Base-by-base conservation (phyloP, 2,888 invertebrate genomes). In the Graphium colonna region DNA sequence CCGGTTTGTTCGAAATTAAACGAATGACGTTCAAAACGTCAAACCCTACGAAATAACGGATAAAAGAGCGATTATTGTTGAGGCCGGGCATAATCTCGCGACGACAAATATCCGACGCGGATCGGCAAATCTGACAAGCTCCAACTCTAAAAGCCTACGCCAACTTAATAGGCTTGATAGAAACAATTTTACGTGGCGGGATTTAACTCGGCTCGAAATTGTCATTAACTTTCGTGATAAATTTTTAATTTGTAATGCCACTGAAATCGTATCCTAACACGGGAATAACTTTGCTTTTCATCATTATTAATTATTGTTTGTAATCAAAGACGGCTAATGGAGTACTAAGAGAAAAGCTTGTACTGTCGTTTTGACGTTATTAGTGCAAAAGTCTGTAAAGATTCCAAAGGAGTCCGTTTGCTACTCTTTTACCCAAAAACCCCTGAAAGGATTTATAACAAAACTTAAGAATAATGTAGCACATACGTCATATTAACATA, bases 41-140 rank as follows among this genome's bases (percentile, higher is more conserved):
- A 40, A 40, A 13, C 8, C 17, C 17, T 15, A 7, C 7, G 15
- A 16, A 40, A 17, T 31, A 33, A 33, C 28, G 16, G 3, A 31
- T 41, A 31, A 41, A 49, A 46, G 33, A 46, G 18, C 31, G 52
- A 36, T 52, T 52, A 46, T 26, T 33, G 17, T n/a, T 21, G 7
- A 48, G 18, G 28, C 17, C 17, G 36, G 43, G 38, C 38, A 18
- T 43, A 48, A 48, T 53, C 43, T 39, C 46, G 17, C 7, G 43
- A 18, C 18, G 43, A 46, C 50, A 40, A 46, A 47, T 54, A 56
- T 59, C 58, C 46, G 53, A 49, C 54, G 56, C 46, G 43, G 48
- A 54, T 56, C 51, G 49, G 28, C 21, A 46, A 59, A 52, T 49
- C 40, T 44, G 49, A 55, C 52, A 52, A 45, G 51, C 26, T 18